Conservation (phyloP, 2,797 vertebrate species). For the Hipposideros larvatus region DNA sequence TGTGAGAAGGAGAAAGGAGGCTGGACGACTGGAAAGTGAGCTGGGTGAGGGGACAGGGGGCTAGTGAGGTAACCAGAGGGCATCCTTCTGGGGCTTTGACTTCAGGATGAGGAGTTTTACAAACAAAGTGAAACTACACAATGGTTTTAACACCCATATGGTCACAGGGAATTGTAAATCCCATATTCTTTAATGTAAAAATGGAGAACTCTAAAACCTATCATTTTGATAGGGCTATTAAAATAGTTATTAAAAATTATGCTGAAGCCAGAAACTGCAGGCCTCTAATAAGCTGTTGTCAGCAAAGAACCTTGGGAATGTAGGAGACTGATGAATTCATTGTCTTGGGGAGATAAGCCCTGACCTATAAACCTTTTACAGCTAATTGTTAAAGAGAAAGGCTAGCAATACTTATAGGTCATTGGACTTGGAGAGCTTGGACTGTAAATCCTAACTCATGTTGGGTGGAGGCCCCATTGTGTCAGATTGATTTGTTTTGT, state of each 20-base stretch:
- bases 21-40: no score
- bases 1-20: neutral
- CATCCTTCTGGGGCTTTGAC: no score
- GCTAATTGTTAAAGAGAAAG: slow-evolving; percentile 30
- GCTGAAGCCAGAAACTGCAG: slow-evolving; percentile 18
- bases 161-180: neutral
- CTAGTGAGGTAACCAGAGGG: rapidly evolving
- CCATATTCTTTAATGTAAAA: neutral
- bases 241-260: slow-evolving; percentile 32
- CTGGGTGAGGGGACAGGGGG: rapidly evolving
- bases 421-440: neutral
- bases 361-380: neutral
- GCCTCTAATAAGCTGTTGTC: neutral
- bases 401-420: neutral
- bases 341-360: neutral
- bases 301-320: neutral
- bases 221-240: neutral
- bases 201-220: neutral
- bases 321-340: neutral
- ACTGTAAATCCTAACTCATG: neutral
- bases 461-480: neutral
- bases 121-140: neutral
- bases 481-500: neutral
- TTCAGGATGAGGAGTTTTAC: neutral
- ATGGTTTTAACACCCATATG: neutral